Evolutionary conservation across 2,113 vertebrate species (phyloP).

Genomic region (Hemicordylus capensis): DNA sequence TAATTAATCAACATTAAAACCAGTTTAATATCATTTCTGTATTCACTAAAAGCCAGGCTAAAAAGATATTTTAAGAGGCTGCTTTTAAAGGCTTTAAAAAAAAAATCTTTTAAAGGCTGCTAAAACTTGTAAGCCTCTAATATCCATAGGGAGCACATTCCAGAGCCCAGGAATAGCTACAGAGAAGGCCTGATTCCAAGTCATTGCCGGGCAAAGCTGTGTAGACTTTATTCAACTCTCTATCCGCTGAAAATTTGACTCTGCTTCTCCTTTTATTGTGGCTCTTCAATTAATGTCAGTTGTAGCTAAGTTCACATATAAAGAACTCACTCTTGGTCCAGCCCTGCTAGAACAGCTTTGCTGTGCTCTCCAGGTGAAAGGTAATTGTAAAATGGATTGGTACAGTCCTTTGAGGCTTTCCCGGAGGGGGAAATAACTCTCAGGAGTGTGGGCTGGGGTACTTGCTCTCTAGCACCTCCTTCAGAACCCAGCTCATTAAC

Average conservation of each 20-base stretch:
- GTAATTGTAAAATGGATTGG: slow-evolving; percentile 23
- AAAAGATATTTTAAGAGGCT: too few species aligned
- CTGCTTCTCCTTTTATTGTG: slow-evolving; percentile 53
- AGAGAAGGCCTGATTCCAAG: too few species aligned
- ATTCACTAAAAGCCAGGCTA: too few species aligned
- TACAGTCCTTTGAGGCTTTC: slow-evolving; percentile 52
- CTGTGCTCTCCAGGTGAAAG: neutral
- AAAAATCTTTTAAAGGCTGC: too few species aligned
- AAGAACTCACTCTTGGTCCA: slow-evolving; percentile 50
- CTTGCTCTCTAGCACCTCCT: slow-evolving; percentile 46
- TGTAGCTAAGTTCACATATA: slow-evolving; percentile 52
- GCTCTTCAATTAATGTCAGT: slow-evolving; percentile 62
- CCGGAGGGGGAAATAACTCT: slow-evolving; percentile 45
- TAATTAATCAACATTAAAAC: too few species aligned
- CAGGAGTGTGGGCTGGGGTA: slow-evolving; percentile 45
- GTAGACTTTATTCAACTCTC: slow-evolving; percentile 45
- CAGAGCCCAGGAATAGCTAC: too few species aligned
- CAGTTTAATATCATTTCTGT: too few species aligned
- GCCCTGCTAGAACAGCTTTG: slow-evolving; percentile 53
- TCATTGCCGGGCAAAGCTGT: too few species aligned
- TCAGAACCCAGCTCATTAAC: slow-evolving; percentile 45
- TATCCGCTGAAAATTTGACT: slow-evolving; percentile 54
- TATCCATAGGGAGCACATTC: too few species aligned
- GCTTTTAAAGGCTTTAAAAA: too few species aligned
- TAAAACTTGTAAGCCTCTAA: too few species aligned